These are phyloP conservation scores for Synanthedon tipuliformis DNA, from an alignment of 2,888 invertebrate species.

Conservation along the genomic window DNA sequence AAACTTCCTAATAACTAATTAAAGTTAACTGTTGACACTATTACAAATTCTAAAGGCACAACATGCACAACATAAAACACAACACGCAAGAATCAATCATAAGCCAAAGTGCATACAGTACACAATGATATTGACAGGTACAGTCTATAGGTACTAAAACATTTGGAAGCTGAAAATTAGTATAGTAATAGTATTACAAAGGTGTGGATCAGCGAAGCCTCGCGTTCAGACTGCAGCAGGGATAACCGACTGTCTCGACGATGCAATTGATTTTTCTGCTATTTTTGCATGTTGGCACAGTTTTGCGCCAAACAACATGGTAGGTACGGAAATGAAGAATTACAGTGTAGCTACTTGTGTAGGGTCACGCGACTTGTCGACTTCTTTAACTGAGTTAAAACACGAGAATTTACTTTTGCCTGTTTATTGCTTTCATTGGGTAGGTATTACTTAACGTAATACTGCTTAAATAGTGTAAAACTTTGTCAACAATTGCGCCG, in stretches of 20 bases:
- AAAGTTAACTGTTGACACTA: neutral
- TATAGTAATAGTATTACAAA: slow-evolving; percentile 2
- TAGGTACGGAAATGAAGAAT: slow-evolving; percentile 6
- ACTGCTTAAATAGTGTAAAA: too few species aligned
- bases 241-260: slow-evolving; percentile 33
- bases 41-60: neutral
- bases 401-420: neutral
- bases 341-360: slow-evolving; percentile 6
- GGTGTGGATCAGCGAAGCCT: slow-evolving; percentile 38
- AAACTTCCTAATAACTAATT: neutral
- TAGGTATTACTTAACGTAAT: too few species aligned
- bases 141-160: neutral
- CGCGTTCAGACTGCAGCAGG: slow-evolving; percentile 42
- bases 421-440: too few species aligned
- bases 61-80: neutral
- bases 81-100: neutral
- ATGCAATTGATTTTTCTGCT: slow-evolving; percentile 59
- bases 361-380: neutral
- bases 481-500: too few species aligned
- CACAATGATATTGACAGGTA: neutral
- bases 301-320: slow-evolving; percentile 14
- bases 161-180: neutral
- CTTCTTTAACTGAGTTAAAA: neutral
- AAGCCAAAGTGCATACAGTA: neutral
- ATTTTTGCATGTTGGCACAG: slow-evolving; percentile 58